phyloP scores from a whole-genome alignment of 1,140 invertebrate species.

The Triops cancriformis region DNA sequence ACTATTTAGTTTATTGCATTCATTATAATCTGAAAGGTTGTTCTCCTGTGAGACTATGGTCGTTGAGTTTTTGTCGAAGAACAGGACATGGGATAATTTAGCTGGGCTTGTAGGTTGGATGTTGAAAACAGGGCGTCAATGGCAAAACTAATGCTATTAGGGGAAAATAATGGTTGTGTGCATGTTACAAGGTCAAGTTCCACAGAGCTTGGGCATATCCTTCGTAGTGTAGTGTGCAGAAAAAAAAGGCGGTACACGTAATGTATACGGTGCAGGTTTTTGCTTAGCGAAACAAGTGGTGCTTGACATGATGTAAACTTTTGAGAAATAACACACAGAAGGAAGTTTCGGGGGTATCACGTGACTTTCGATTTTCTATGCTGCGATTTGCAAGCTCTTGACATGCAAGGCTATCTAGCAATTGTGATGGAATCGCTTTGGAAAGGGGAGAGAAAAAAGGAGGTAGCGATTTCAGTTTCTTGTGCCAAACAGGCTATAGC shows the following conservation, averaged over 20 bases:
- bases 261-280: not conserved
- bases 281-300: not conserved
- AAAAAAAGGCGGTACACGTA: not conserved
- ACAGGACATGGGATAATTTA: not conserved
- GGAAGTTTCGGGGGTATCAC: not conserved
- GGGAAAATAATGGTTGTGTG: not conserved
- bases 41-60: too few relatives aligned
- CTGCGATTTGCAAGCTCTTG: conserved; percentile 1
- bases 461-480: not conserved
- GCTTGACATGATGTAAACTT: not conserved
- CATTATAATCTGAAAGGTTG: too few relatives aligned
- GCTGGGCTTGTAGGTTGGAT: not conserved
- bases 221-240: not conserved
- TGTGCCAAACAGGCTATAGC: not conserved
- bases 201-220: not conserved
- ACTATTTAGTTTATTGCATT: too few relatives aligned
- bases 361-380: conserved; percentile 6
- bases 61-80: too few relatives aligned
- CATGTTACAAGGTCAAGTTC: not conserved
- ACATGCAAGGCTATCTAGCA: not conserved
- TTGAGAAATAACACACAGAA: not conserved
- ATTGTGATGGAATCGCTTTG: not conserved
- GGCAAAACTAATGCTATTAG: not conserved
- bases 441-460: not conserved
- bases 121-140: not conserved